Base-by-base conservation (phyloP, 2,113 vertebrate genomes). In the Coryphaenoides rupestris region DNA sequence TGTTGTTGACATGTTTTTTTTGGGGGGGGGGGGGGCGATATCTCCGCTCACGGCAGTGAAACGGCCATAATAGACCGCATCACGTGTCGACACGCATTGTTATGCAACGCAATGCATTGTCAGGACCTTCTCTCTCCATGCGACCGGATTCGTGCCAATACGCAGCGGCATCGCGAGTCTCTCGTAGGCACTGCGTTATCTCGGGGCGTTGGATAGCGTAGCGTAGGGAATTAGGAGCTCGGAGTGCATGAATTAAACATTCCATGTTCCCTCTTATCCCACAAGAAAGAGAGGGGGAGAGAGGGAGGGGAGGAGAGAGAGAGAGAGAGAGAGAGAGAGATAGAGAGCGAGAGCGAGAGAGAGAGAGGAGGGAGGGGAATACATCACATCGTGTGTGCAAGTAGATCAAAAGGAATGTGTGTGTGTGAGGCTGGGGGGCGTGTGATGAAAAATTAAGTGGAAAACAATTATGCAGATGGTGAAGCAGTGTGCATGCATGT, bases 211-310 rank as follows among this genome's bases (percentile, higher is more conserved):
- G 21, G 64, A 59, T 79, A 77, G 77, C 74, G 72, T 75, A 73
- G 79, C 69, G 77, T 49, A 79, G 58, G 55, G 65, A 78, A 76
- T 77, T 56, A 77, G 47, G 72, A 80, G 60, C 63, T 58, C 24
- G 78, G 57, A 68, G 73, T 60, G 67, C 74, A 84, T 85, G 50
- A 86, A 84, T 87, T 86, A 86, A 84, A 76, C 60, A 86, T 83
- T 40, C 33, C 13, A 21, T 24, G 28, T 40, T 40, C 33, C 28
- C 9, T 60, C 84, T 49, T 72, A 79, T 80, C 58, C 12, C 23
- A 33, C 50, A 19, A 49, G 19, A 59, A 3, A 80, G 86, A 80
- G 76, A 67, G 26, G 26, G 56, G 59, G 65, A 63, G 40, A 53
- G 24, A 47, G 52, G 73, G 23, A 66, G 47, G 54, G 21, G 4